Percentiles rank a stretch among this genome's conserved stretches.
Conservation (phyloP, 2,888 invertebrate genomes). For the Lasius platythorax region DNA sequence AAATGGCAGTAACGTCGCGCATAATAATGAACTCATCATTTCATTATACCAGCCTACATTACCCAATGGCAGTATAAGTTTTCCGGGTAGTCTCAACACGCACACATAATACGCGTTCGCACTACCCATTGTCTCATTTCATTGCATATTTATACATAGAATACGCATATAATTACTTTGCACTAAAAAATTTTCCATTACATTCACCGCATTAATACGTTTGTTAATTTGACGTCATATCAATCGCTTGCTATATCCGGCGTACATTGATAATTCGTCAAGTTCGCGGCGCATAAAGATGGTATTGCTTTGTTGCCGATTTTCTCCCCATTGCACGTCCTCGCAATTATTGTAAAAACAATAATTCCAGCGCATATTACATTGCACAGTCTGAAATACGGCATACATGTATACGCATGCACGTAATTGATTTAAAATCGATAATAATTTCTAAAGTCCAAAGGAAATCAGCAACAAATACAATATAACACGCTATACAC, state of each 20-base stretch:
- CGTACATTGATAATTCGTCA: constrained; percentile 15
- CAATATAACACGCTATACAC: neutral
- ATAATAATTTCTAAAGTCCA: neutral
- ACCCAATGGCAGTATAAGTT: constrained; percentile 75
- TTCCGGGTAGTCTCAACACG: constrained; percentile 54
- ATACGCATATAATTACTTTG: constrained; percentile 12
- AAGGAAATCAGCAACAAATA: constrained; percentile 15
- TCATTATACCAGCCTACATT: constrained; percentile 54
- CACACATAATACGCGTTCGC: neutral
- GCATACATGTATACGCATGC: neutral
- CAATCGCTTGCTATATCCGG: neutral
- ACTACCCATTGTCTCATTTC: constrained; percentile 19
- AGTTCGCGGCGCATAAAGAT: neutral
- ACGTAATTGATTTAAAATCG: neutral
- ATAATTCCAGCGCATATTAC: neutral
- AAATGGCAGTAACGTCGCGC: constrained; percentile 75
- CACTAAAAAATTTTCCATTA: constrained; percentile 35
- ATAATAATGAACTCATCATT: constrained; percentile 62
- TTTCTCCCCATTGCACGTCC: neutral
- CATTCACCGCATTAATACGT: neutral
- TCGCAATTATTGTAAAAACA: neutral
- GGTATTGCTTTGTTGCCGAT: neutral
- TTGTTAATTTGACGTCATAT: constrained; percentile 10
- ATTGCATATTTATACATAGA: constrained; percentile 15
- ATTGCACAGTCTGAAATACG: constrained; percentile 15